These are phyloP conservation scores for Champsocephalus esox DNA, from an alignment of 2,797 vertebrate species.

Conservation along the genomic window DNA sequence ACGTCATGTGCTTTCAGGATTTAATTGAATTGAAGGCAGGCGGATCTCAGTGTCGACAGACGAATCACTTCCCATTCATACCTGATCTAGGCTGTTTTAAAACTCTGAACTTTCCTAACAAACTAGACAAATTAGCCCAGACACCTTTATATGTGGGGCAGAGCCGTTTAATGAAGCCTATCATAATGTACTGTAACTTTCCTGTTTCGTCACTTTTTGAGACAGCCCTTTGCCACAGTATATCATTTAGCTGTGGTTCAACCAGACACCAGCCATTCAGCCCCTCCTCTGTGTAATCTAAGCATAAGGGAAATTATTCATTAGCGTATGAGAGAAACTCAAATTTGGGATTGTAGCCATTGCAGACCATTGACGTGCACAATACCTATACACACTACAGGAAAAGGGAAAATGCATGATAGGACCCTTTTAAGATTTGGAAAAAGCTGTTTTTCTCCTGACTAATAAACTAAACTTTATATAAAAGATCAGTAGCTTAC, in stretches of 20 bases:
- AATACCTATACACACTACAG: no score
- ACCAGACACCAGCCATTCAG: not conserved
- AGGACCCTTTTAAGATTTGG: no score
- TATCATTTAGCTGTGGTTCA: not conserved
- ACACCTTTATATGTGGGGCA: not conserved
- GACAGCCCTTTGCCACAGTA: not conserved
- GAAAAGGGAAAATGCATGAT: no score
- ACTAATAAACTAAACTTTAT: conserved; percentile 9
- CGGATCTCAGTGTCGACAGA: conserved; percentile 9
- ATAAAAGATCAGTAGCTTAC: not conserved
- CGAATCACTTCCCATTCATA: not conserved
- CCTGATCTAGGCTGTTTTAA: not conserved
- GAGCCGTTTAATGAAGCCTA: not conserved
- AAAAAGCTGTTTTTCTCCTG: not conserved
- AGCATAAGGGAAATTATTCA: not conserved
- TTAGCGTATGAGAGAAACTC: no score
- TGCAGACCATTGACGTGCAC: no score
- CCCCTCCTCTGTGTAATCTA: not conserved
- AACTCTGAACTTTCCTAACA: not conserved
- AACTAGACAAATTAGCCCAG: not conserved
- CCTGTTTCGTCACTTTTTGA: not conserved
- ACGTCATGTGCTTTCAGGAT: conserved; percentile 53
- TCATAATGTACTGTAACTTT: not conserved
- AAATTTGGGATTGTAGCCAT: no score
- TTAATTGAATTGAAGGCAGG: conserved; percentile 44